These are phyloP conservation scores for Drosophila monieri DNA, from an alignment of 2,888 invertebrate genomes.

Conservation along the genomic window DNA sequence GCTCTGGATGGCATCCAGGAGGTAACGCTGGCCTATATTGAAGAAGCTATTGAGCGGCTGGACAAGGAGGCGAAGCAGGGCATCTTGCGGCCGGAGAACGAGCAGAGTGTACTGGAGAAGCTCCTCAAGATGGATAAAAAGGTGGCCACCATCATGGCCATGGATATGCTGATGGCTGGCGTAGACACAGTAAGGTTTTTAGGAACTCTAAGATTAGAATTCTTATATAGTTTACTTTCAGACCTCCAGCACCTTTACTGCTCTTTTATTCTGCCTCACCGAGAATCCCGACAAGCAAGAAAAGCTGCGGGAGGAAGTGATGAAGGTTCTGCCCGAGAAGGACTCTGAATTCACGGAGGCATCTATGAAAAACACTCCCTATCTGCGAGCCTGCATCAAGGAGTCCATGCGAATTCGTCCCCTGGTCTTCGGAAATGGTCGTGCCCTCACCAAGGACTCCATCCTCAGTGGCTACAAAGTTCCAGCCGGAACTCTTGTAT, in stretches of 20 bases:
- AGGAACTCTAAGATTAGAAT: background rate
- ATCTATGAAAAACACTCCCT: slow-evolving; percentile 85
- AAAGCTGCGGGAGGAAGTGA: background rate
- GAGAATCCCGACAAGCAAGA: slow-evolving; percentile 1
- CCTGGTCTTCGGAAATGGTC: slow-evolving; percentile 85
- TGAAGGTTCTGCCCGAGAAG: background rate
- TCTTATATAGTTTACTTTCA: background rate
- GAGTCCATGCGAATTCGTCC: slow-evolving; percentile 88
- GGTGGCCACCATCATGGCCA: slow-evolving; percentile 88
- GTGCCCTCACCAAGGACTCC: slow-evolving; percentile 85
- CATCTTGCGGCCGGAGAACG: slow-evolving; percentile 45
- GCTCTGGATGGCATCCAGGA: slow-evolving; percentile 66
- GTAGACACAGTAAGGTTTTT: slow-evolving; percentile 87
- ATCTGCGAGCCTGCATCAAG: slow-evolving; percentile 90
- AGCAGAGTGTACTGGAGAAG: slow-evolving; percentile 87
- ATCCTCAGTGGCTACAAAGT: slow-evolving; percentile 87
- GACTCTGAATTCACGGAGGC: slow-evolving; percentile 84
- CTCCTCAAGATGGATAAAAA: slow-evolving; percentile 86
- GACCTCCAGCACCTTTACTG: background rate
- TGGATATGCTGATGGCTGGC: slow-evolving; percentile 89
- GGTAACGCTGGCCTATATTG: slow-evolving; percentile 76
- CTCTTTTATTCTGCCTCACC: background rate
- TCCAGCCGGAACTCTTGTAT: slow-evolving; percentile 88
- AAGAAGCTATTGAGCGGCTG: slow-evolving; percentile 79
- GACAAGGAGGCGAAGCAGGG: slow-evolving; percentile 41